Percentiles rank a stretch among this genome's conserved stretches.
Conservation (phyloP, 2,797 vertebrate genomes). For the Simalia tracyae region DNA sequence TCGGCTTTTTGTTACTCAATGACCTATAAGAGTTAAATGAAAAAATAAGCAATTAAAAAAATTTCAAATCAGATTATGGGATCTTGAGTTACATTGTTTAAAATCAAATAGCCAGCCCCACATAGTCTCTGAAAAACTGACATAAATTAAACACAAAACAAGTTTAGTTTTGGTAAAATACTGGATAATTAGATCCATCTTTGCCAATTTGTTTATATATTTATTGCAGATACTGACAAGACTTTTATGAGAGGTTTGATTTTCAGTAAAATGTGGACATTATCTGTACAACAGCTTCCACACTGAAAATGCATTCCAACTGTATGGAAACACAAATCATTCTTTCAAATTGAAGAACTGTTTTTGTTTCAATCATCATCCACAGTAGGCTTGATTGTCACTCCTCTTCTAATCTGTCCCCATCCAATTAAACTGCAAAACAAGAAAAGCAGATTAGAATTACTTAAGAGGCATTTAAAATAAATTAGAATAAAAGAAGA, state of each 20-base stretch:
- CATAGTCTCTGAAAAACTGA: constrained; percentile 55
- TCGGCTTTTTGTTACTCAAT: constrained; percentile 54
- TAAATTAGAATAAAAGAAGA: neutral
- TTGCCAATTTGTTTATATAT: constrained; percentile 63
- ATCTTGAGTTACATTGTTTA: constrained; percentile 58
- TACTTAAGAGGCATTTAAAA: constrained; percentile 28
- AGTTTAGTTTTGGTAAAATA: constrained; percentile 61
- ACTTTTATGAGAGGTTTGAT: constrained; percentile 69
- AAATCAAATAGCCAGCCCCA: constrained; percentile 55
- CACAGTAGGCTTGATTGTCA: constrained; percentile 97
- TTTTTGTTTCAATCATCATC: constrained; percentile 89
- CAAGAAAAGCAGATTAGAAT: constrained; percentile 34
- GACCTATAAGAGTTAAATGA: constrained; percentile 63
- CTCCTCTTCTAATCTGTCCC: constrained; percentile 98
- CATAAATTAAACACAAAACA: constrained; percentile 72
- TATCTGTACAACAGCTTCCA: constrained; percentile 62
- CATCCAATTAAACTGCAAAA: constrained; percentile 94
- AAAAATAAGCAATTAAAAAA: constrained; percentile 68
- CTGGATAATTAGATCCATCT: constrained; percentile 62
- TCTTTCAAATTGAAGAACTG: constrained; percentile 59
- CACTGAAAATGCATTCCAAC: constrained; percentile 66
- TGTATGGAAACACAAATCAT: constrained; percentile 57
- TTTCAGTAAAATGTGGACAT: constrained; percentile 58
- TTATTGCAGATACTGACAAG: constrained; percentile 65
- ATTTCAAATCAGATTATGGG: constrained; percentile 70